Conservation (phyloP, 2,888 invertebrate genomes). For the Gerris lacustris region DNA sequence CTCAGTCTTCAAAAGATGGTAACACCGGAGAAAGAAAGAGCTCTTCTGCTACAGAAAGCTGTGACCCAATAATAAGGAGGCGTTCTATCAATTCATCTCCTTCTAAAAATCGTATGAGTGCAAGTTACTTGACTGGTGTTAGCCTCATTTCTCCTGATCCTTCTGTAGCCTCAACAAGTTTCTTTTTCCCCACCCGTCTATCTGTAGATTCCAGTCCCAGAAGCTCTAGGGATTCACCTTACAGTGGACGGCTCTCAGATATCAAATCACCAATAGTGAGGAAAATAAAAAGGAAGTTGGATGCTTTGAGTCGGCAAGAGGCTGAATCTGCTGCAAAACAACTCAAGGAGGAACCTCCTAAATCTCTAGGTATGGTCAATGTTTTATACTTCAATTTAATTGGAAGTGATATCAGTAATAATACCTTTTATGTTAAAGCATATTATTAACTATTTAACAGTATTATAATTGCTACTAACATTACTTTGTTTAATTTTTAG, state of each 20-base stretch:
- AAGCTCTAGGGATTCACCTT: not conserved
- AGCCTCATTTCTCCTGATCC: not conserved
- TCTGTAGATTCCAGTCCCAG: not conserved
- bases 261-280: not conserved
- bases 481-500: conserved; percentile 2
- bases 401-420: too few species aligned
- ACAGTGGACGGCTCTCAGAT: not conserved
- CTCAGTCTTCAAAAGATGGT: not conserved
- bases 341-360: conserved; percentile 8
- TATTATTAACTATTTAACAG: too few species aligned
- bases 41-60: not conserved
- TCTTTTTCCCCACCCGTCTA: not conserved
- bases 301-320: conserved; percentile 3
- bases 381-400: too few species aligned
- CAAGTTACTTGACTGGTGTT: not conserved
- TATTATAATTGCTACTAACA: not conserved
- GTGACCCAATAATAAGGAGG: not conserved
- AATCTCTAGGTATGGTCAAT: not conserved
- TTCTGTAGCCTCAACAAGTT: not conserved
- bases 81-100: not conserved
- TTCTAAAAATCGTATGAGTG: not conserved
- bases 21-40: not conserved
- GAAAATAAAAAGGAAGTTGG: not conserved
- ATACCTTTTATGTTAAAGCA: too few species aligned
- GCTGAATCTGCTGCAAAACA: conserved; percentile 2